Evolutionary conservation across 2,113 vertebrate genomes (phyloP), one percentile per base, ranked within the genome.

Genomic region (Puntigrus tetrazona): DNA sequence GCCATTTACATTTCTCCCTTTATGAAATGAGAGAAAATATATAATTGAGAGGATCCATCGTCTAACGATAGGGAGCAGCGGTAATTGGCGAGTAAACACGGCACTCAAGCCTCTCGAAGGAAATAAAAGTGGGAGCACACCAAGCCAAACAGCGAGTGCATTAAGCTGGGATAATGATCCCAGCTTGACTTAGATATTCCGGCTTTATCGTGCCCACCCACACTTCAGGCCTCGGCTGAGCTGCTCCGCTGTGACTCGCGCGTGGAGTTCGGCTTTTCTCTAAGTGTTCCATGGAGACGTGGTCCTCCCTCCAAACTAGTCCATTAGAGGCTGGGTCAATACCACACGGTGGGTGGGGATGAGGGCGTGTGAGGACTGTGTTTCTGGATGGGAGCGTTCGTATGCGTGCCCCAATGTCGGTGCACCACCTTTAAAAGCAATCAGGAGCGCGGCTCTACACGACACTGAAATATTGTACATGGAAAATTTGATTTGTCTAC

Each of bases 111-210:
- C 70, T 86, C 85, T 86, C 43, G 5, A 55, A 86, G 85, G 79
- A 82, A 83, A 73, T 70, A 50, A 57, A 84, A 84, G 81, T 79
- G 81, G 63, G 73, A 72, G 76, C 75, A 78, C 69, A 80, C 52
- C 45, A 69, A 78, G 43, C 57, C 65, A 73, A 82, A 81, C 52
- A 75, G 82, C 65, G 57, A 34, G 70, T 67, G 72, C 81, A 83
- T 84, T 77, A 82, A 78, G 72, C 50, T 52, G 36, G 55, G 83
- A 70, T 85, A 87, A 87, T 85, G 72, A 85, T 77, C 78, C 83
- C 73, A 73, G 78, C 83, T 85, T 87, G 83, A 82, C 86, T 87
- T 75, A 81, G 78, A 84, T 84, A 84, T 87, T 87, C 47, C 3
- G 79, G 45, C 57, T 73, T 69, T 52, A 25, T 74, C 70, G 16